Conservation (phyloP, 2,888 invertebrate genomes). For the Brachypalpus laphriformis region DNA sequence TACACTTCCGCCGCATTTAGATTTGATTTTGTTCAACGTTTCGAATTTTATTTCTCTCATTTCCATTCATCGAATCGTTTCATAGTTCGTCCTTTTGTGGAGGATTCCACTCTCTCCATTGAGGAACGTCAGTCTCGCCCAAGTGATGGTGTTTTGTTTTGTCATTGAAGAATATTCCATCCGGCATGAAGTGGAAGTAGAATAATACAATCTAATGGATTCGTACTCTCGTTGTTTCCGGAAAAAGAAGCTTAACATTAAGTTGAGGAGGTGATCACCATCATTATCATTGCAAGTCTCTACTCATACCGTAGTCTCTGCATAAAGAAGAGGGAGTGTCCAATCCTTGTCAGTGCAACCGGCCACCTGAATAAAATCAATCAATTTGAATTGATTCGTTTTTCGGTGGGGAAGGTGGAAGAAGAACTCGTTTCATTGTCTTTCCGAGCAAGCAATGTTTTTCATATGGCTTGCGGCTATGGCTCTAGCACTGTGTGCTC, state of each 20-base stretch:
- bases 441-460: background rate
- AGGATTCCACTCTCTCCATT: constrained; percentile 1
- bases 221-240: constrained; percentile 65
- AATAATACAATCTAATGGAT: constrained; percentile 66
- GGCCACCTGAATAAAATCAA: constrained; percentile 65
- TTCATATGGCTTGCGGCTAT: background rate
- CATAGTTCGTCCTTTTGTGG: constrained; percentile 20
- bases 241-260: constrained; percentile 49
- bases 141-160: constrained; percentile 68
- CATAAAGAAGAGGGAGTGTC: background rate
- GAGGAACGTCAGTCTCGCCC: background rate
- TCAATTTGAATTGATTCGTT: constrained; percentile 65
- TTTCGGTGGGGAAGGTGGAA: constrained; percentile 9
- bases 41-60: constrained; percentile 65
- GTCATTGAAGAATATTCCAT: constrained; percentile 69
- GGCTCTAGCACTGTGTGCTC: background rate
- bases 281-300: constrained; percentile 47
- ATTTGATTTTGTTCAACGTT: constrained; percentile 68
- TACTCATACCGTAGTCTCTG: constrained; percentile 1
- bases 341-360: constrained; percentile 40
- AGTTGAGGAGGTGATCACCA: constrained; percentile 49
- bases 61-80: constrained; percentile 66
- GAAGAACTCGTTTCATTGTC: constrained; percentile 20
- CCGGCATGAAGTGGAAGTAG: constrained; percentile 52
- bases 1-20: constrained; percentile 69